Conservation (phyloP, 2,888 invertebrate genomes). For the Dromius quadrimaculatus region DNA sequence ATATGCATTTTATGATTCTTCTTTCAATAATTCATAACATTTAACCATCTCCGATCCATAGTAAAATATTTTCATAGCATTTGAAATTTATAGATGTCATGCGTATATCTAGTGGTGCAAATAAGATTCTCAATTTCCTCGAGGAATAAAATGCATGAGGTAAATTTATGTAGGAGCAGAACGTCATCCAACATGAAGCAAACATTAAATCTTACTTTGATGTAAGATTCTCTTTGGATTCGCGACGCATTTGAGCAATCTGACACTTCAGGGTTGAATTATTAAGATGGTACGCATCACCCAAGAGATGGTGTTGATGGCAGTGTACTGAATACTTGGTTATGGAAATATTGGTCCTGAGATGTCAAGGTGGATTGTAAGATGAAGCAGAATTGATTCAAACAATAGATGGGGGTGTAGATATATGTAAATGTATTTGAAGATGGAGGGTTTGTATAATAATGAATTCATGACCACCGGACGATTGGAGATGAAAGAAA, state of each 20-base stretch:
- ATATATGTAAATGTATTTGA: too few relatives aligned
- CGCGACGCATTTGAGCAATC: conserved; percentile 56
- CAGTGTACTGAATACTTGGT: too few relatives aligned
- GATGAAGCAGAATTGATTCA: too few relatives aligned
- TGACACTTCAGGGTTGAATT: conserved; percentile 56
- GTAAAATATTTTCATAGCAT: conserved; percentile 34
- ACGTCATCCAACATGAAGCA: conserved; percentile 40
- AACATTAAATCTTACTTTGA: conserved; percentile 55
- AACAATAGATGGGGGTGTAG: too few relatives aligned
- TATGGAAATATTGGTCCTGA: too few relatives aligned
- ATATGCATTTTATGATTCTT: too few relatives aligned
- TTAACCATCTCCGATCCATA: not conserved
- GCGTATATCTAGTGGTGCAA: conserved; percentile 44
- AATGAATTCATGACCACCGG: too few relatives aligned
- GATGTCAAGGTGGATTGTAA: too few relatives aligned
- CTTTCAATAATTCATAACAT: conserved; percentile 7
- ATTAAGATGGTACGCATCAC: conserved; percentile 53
- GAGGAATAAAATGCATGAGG: conserved; percentile 49
- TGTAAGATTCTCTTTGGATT: conserved; percentile 57
- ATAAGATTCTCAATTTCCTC: conserved; percentile 49
- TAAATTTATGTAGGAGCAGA: conserved; percentile 47
- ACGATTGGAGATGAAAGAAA: too few relatives aligned
- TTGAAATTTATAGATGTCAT: conserved; percentile 36
- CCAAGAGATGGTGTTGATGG: too few relatives aligned
- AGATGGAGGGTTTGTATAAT: too few relatives aligned